These are phyloP conservation scores for Drosophila histrio DNA, from an alignment of 2,888 invertebrate species.

Conservation along the genomic window DNA sequence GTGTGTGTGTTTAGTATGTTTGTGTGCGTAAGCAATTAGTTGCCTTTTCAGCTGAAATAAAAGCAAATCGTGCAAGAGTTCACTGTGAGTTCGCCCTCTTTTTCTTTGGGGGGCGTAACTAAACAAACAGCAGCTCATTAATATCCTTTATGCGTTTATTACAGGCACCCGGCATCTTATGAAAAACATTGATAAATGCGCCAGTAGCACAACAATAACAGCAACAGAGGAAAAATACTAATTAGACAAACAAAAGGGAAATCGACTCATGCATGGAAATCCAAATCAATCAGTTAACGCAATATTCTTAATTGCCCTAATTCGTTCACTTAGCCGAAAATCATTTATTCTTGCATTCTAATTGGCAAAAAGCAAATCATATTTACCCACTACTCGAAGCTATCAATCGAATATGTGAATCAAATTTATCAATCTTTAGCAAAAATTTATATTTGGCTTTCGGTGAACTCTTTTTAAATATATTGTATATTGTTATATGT, in stretches of 20 bases:
- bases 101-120: conserved; percentile 2
- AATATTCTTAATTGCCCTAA: conserved; percentile 61
- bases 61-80: conserved; percentile 63
- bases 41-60: conserved; percentile 76
- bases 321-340: conserved; percentile 51
- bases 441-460: no score
- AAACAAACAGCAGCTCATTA: conserved; percentile 73
- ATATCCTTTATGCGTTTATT: conserved; percentile 78
- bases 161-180: conserved; percentile 62
- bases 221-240: conserved; percentile 37
- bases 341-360: conserved; percentile 44
- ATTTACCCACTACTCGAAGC: neutral
- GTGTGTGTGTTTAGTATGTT: conserved; percentile 13
- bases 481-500: no score
- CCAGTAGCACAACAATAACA: conserved; percentile 16
- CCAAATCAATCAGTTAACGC: conserved; percentile 68
- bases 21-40: conserved; percentile 74
- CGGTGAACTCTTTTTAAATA: no score
- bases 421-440: no score
- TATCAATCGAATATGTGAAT: neutral
- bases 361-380: conserved; percentile 33
- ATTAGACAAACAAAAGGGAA: conserved; percentile 53
- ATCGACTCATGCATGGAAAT: conserved; percentile 40
- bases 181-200: conserved; percentile 68
- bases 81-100: neutral